Conservation (phyloP, 2,888 invertebrate genomes). For the Tetheella fluctuosa region DNA sequence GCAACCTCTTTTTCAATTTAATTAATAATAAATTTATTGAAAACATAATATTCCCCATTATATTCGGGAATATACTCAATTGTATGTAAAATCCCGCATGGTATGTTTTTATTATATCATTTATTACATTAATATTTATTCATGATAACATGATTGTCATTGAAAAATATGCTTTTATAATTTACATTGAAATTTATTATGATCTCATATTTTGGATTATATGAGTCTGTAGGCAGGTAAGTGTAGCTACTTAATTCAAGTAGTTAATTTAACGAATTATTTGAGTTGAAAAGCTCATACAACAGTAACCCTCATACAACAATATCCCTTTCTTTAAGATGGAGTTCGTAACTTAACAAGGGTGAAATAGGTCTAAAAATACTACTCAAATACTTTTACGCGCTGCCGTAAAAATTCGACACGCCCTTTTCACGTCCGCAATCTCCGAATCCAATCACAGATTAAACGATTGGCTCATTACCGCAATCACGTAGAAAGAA, state of each 20-base stretch:
- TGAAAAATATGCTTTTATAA: too few relatives aligned
- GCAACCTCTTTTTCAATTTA: not conserved
- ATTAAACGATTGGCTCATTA: constrained; percentile 34
- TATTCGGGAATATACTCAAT: not conserved
- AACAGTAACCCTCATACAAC: too few relatives aligned
- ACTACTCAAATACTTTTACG: not conserved
- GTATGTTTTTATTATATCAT: not conserved
- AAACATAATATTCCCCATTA: too few relatives aligned
- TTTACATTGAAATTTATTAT: not conserved
- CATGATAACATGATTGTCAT: not conserved
- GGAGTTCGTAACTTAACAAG: not conserved
- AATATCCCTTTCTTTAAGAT: not conserved
- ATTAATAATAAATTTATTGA: constrained; percentile 1
- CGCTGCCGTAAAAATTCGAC: constrained; percentile 11
- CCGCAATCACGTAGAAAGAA: constrained; percentile 30
- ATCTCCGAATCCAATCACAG: constrained; percentile 37
- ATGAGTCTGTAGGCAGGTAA: not conserved
- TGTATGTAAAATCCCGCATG: not conserved
- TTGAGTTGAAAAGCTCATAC: not conserved
- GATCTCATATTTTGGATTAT: too few relatives aligned
- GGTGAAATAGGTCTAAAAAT: constrained; percentile 1
- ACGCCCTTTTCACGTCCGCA: constrained; percentile 14
- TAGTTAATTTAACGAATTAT: too few relatives aligned
- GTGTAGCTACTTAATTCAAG: too few relatives aligned
- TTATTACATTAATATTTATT: not conserved